These are phyloP conservation scores for Propithecus coquereli DNA, from an alignment of 2,113 vertebrate genomes.

Conservation along the genomic window DNA sequence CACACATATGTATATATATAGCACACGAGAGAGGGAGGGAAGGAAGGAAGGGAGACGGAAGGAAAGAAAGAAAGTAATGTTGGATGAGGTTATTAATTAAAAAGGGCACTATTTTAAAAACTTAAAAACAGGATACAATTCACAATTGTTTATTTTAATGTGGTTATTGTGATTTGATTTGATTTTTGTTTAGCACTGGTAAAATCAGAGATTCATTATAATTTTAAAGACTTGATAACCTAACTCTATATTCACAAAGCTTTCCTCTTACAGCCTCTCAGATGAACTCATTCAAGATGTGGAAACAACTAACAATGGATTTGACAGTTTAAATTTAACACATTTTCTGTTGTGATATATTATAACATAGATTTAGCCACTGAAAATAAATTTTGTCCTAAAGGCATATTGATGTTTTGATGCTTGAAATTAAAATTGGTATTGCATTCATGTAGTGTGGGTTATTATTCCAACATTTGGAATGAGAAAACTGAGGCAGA, in stretches of 20 bases:
- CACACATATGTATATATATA: no score
- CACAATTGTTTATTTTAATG: background rate
- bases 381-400: background rate
- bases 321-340: background rate
- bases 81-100: background rate
- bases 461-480: conserved; percentile 3
- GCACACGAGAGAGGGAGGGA: no score
- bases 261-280: background rate
- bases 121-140: background rate
- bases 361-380: background rate
- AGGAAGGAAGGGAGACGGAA: no score
- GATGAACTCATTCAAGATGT: background rate
- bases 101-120: background rate
- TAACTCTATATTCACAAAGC: background rate
- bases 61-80: background rate
- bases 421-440: background rate
- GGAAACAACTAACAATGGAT: background rate
- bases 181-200: background rate
- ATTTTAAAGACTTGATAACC: background rate
- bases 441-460: background rate
- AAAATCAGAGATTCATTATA: background rate
- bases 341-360: background rate
- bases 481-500: conserved; percentile 6
- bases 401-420: background rate
- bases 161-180: background rate